Percentiles rank a stretch among this genome's conserved stretches.
Evolutionary conservation across 2,888 invertebrate genomes (phyloP).

Genomic region (Apamea anceps): DNA sequence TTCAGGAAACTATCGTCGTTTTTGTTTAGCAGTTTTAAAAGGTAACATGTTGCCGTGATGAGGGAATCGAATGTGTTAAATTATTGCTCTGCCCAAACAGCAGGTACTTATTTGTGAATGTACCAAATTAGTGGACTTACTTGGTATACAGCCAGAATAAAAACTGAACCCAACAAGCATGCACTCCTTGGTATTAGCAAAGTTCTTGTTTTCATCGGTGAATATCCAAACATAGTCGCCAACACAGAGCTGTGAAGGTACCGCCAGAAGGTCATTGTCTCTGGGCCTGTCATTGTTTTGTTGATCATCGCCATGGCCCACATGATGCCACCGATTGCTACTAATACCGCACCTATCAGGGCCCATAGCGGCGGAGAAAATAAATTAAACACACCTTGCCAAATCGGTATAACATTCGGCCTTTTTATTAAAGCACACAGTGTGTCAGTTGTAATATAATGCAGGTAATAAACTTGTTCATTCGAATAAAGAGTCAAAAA

Average conservation of each 20-base stretch:
- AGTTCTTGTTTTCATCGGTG: conserved; percentile 61
- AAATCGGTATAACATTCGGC: conserved; percentile 71
- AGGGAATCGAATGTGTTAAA: no score
- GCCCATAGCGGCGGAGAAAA: conserved; percentile 53
- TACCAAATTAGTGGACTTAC: conserved; percentile 62
- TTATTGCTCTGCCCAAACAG: no score
- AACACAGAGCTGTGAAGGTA: conserved; percentile 65
- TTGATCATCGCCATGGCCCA: conserved; percentile 66
- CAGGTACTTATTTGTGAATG: no score
- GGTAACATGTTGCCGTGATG: no score
- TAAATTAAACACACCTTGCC: conserved; percentile 71
- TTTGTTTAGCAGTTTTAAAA: no score
- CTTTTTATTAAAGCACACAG: conserved; percentile 72
- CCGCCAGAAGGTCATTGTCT: conserved; percentile 38
- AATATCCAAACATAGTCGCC: conserved; percentile 72
- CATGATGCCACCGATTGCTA: conserved; percentile 63
- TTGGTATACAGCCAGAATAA: conserved; percentile 74
- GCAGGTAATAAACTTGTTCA: conserved; percentile 67
- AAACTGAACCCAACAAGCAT: conserved; percentile 72
- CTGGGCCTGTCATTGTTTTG: conserved; percentile 34
- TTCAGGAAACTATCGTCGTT: no score
- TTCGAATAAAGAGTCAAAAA: conserved; percentile 73
- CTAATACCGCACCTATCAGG: conserved; percentile 50
- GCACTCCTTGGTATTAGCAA: conserved; percentile 68
- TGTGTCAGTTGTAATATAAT: conserved; percentile 70